Evolutionary conservation across 2,113 vertebrate genomes (phyloP), one percentile per base, ranked within the genome.

Genomic region (Cebidichthys violaceus): DNA sequence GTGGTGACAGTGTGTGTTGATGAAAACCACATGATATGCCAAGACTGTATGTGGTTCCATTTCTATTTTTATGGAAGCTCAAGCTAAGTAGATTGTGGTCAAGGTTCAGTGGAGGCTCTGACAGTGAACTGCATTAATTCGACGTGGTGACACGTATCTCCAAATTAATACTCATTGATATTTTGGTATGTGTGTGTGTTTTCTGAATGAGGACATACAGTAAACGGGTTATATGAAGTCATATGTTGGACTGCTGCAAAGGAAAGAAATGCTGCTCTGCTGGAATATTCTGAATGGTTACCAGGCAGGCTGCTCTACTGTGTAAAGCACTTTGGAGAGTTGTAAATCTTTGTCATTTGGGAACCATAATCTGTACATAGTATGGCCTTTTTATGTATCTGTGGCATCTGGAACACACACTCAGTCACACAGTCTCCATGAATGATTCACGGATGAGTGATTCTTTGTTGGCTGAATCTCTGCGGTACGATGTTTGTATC

Each of bases 291-390:
- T 86, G 75, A 81, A 88, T 84, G 85, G 75, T 82, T 83, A 88
- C 79, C 45, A 86, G 64, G 79, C 81, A 62, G 24, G 59, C 78
- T 55, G 43, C 35, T 89, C 75, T 54, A 80, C 80, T 76, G 75
- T 71, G 73, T 70, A 74, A 67, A 69, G 83, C 77, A 67, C 69
- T 87, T 77, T 82, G 33, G 88, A 85, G 82, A 71, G 85, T 82
- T 81, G 75, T 93, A 89, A 90, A 90, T 91, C 88, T 81, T 76
- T 82, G 75, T 76, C 68, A 86, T 80, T 88, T 72, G 77, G 80
- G 86, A 86, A 54, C 55, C 75, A 59, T 62, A 62, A 55, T 47
- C 74, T 71, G 22, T 37, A 39, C 52, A 75, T 67, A 76, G 64
- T 79, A 18, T 65, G 33, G 67, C 27, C 15, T 61, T 89, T 81